A percentile compares a stretch with the other conserved stretches of the same genome.
These are phyloP conservation scores for Labrus mixtus DNA, from an alignment of 2,113 vertebrate genomes.

Conservation along the genomic window DNA sequence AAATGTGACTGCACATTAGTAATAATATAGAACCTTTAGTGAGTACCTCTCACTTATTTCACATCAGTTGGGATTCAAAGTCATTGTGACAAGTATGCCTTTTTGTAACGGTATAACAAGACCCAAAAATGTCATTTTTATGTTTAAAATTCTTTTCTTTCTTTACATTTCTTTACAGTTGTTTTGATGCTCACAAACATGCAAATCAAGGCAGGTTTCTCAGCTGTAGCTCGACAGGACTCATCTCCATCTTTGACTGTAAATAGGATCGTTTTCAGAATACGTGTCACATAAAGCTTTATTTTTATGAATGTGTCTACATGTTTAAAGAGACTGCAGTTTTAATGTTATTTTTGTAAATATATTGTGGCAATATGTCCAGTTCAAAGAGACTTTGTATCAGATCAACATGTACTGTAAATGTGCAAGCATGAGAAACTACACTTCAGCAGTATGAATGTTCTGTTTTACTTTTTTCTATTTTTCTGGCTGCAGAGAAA, in stretches of 20 bases:
- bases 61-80: too few species aligned
- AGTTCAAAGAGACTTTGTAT: constrained; percentile 67
- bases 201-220: constrained; percentile 17
- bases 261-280: constrained; percentile 68
- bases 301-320: constrained; percentile 78
- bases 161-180: constrained; percentile 12
- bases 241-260: constrained; percentile 75
- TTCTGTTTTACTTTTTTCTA: constrained; percentile 76
- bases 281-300: constrained; percentile 77
- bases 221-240: constrained; percentile 61
- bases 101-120: constrained; percentile 14
- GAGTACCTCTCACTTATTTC: not conserved
- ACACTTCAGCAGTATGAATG: constrained; percentile 82
- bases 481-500: constrained; percentile 80
- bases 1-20: too few species aligned
- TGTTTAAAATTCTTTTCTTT: constrained; percentile 15
- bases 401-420: constrained; percentile 78
- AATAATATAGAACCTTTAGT: not conserved
- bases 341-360: constrained; percentile 82
- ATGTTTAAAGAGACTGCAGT: constrained; percentile 69
- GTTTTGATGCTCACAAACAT: constrained; percentile 22
- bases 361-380: constrained; percentile 73
- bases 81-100: constrained; percentile 16
- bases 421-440: constrained; percentile 79
- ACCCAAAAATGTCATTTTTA: constrained; percentile 18